Conservation (phyloP, 2,797 vertebrate genomes). For the Hemibagrus guttatus region DNA sequence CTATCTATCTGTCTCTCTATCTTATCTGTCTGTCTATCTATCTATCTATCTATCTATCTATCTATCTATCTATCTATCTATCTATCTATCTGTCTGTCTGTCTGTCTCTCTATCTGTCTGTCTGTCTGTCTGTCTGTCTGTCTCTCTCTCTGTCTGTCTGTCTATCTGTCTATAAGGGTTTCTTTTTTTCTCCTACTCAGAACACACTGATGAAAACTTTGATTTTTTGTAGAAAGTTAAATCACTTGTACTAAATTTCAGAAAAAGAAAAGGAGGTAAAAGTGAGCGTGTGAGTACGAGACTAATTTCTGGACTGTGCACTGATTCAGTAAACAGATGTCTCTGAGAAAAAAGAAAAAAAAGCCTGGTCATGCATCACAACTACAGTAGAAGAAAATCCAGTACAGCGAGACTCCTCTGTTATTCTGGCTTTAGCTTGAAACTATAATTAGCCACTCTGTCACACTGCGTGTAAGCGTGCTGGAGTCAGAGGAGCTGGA, state of each 20-base stretch:
- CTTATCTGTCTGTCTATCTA: too few relatives aligned
- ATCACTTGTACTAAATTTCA: background rate
- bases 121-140: too few relatives aligned
- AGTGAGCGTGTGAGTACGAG: background rate
- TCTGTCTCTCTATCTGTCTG: too few relatives aligned
- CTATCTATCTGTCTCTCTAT: too few relatives aligned
- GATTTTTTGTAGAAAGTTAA: background rate
- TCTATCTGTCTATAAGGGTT: too few relatives aligned
- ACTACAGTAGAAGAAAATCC: constrained; percentile 61
- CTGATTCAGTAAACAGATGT: background rate
- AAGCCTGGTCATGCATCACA: constrained; percentile 50
- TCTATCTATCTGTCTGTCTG: too few relatives aligned
- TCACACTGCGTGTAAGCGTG: constrained; percentile 13
- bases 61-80: too few relatives aligned
- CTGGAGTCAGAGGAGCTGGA: constrained; percentile 34
- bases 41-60: too few relatives aligned
- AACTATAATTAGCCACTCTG: constrained; percentile 23
- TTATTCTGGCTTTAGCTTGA: constrained; percentile 24
- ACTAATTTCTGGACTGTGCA: background rate
- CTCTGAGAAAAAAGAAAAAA: background rate
- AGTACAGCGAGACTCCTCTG: constrained; percentile 38
- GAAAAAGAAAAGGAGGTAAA: background rate
- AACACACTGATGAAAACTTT: background rate
- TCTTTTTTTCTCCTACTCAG: too few relatives aligned
- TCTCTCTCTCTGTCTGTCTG: too few relatives aligned